Evolutionary conservation across 2,888 invertebrate species (phyloP).

Genomic region (Napeogenes inachia): DNA sequence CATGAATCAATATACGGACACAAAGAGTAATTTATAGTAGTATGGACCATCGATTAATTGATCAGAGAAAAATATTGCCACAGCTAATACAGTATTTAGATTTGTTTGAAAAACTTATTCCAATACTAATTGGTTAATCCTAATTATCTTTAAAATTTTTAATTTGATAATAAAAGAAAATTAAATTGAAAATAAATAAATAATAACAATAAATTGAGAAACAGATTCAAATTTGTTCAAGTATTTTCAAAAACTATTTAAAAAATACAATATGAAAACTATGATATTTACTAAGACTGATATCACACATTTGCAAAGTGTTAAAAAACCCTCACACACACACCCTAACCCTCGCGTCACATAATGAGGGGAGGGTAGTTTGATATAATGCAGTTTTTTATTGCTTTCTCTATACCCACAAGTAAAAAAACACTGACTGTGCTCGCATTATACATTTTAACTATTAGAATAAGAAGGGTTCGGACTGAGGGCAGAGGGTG

Average conservation of each 20-base stretch:
- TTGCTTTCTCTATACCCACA: slow-evolving; percentile 74
- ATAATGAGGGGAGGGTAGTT: slow-evolving; percentile 71
- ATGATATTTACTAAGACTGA: slow-evolving; percentile 29
- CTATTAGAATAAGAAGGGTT: slow-evolving; percentile 74
- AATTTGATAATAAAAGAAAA: too few relatives aligned
- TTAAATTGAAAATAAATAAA: not conserved
- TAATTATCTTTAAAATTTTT: too few relatives aligned
- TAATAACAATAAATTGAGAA: not conserved
- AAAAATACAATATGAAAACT: not conserved
- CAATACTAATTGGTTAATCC: too few relatives aligned
- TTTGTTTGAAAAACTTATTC: too few relatives aligned
- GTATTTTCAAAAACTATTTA: not conserved
- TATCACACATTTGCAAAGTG: slow-evolving; percentile 28
- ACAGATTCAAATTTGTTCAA: not conserved
- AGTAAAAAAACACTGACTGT: slow-evolving; percentile 65
- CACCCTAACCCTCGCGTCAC: slow-evolving; percentile 57
- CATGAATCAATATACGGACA: slow-evolving; percentile 61
- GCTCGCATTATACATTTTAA: slow-evolving; percentile 70
- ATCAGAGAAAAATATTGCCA: slow-evolving; percentile 40
- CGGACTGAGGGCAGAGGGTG: slow-evolving; percentile 59
- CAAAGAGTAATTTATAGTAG: slow-evolving; percentile 64
- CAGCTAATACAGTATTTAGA: slow-evolving; percentile 32
- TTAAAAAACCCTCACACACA: slow-evolving; percentile 48
- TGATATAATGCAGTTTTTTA: slow-evolving; percentile 78
- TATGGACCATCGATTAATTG: slow-evolving; percentile 57